Percentiles rank a stretch among this genome's conserved stretches.
Evolutionary conservation across 2,888 invertebrate genomes (phyloP).

Genomic region (Philhelius pedissequus): DNA sequence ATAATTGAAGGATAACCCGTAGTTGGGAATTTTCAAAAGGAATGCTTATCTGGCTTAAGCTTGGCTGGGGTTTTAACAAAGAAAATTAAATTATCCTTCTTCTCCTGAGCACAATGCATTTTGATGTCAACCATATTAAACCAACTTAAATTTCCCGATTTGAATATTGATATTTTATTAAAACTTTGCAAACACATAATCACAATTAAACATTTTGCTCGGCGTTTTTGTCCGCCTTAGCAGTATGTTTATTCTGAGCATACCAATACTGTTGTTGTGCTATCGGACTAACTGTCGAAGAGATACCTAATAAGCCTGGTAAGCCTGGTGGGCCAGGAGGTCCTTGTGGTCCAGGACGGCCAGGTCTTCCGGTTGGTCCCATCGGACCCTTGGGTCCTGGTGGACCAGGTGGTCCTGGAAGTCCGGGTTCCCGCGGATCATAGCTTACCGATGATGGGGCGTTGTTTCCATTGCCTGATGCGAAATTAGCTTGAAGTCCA

Average conservation of each 20-base stretch:
- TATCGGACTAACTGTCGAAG: conserved; percentile 42
- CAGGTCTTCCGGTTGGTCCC: conserved; percentile 71
- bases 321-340: conserved; percentile 32
- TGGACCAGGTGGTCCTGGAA: conserved; percentile 69
- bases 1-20: no score
- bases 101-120: no score
- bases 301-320: conserved; percentile 46
- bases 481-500: conserved; percentile 31
- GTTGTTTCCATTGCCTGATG: conserved; percentile 43
- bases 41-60: no score
- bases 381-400: conserved; percentile 68
- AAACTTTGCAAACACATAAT: background rate
- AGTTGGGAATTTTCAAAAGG: no score
- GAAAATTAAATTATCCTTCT: no score
- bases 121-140: no score
- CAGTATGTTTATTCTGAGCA: conserved; percentile 39
- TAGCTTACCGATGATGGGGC: background rate
- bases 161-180: background rate
- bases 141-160: background rate
- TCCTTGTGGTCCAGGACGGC: conserved; percentile 31
- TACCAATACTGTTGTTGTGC: conserved; percentile 72
- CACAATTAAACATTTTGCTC: background rate
- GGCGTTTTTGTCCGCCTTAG: background rate
- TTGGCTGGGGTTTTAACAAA: no score
- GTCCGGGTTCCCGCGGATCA: conserved; percentile 44